phyloP scores from a whole-genome alignment of 1,140 invertebrate genomes.

The Mylabris phalerata region DNA sequence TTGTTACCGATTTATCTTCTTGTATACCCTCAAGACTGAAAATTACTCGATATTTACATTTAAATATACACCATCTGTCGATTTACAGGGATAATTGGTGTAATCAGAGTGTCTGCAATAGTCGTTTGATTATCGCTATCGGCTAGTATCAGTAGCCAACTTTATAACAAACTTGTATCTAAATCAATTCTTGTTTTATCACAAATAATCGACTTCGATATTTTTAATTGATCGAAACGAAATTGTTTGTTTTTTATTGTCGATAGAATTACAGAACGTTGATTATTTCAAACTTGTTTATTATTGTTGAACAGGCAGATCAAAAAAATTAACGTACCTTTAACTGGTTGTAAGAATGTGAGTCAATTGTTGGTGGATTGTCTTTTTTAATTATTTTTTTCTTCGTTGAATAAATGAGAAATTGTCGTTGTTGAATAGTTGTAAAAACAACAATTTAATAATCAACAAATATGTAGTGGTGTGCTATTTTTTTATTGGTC shows the following conservation, averaged over 20 bases:
- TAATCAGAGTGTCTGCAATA: constrained; percentile 5
- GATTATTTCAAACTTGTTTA: constrained; percentile 3
- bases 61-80: background rate
- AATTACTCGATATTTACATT: background rate
- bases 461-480: too few relatives aligned
- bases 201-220: background rate
- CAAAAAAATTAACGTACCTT: constrained; percentile 1
- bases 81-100: constrained; percentile 2
- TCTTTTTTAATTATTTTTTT: background rate
- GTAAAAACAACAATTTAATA: too few relatives aligned
- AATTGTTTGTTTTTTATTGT: background rate
- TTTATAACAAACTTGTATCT: constrained; percentile 1
- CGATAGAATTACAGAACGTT: background rate
- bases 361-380: background rate
- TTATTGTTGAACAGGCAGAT: background rate
- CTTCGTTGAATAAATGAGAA: background rate
- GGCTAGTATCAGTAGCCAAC: constrained; percentile 2
- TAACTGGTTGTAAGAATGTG: constrained; percentile 10
- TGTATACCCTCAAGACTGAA: background rate
- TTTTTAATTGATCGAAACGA: too few relatives aligned
- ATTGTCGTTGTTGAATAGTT: background rate
- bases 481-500: too few relatives aligned
- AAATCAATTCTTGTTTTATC: background rate
- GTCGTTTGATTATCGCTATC: constrained; percentile 3
- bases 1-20: too few relatives aligned